Evolutionary conservation across 1,140 invertebrate species (phyloP).

Genomic region (Thaumatotibia leucotreta): DNA sequence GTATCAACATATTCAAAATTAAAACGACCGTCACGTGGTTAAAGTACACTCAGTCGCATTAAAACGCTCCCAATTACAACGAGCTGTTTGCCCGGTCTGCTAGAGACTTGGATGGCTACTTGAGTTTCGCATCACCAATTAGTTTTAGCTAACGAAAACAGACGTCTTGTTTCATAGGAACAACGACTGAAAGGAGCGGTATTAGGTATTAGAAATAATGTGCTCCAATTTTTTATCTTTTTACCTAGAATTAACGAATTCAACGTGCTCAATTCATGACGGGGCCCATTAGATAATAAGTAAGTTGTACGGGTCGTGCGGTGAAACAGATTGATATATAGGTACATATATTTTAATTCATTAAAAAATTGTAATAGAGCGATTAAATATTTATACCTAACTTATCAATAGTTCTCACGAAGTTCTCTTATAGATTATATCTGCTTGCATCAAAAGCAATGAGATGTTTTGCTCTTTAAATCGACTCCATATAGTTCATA

Average conservation of each 20-base stretch:
- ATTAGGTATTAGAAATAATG: background rate
- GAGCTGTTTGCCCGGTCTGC: constrained; percentile 34
- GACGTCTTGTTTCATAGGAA: constrained; percentile 30
- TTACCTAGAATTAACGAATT: no score
- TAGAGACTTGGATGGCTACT: constrained; percentile 65
- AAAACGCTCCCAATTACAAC: constrained; percentile 1
- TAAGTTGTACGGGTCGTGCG: no score
- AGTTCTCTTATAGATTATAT: no score
- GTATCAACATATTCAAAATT: background rate
- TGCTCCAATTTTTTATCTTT: no score
- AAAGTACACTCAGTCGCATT: background rate
- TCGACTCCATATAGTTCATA: background rate
- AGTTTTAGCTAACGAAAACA: constrained; percentile 63
- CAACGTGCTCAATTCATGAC: no score
- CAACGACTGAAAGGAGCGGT: background rate
- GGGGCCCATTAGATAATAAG: no score
- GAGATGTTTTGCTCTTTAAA: background rate
- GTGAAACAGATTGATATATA: no score
- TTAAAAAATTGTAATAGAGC: no score
- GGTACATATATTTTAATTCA: no score
- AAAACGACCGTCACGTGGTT: background rate
- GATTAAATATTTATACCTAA: no score
- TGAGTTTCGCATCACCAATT: constrained; percentile 72
- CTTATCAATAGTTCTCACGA: no score
- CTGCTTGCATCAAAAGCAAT: no score